Percentiles rank a stretch among this genome's conserved stretches.
Evolutionary conservation across 2,888 invertebrate species (phyloP).

Genomic region (Nomada fabriciana): DNA sequence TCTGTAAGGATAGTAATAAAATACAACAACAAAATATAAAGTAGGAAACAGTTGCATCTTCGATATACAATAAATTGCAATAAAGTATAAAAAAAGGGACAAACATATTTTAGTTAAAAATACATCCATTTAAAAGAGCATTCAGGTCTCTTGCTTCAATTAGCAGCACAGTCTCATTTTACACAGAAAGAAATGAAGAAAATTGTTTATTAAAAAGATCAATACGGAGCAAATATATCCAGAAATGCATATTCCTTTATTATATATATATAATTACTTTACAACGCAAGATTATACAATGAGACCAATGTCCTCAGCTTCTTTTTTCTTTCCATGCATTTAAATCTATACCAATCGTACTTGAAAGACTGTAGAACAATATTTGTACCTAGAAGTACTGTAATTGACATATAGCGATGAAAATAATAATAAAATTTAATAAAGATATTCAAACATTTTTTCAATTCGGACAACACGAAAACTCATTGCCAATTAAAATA

Average conservation of each 20-base stretch:
- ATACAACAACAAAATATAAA: not conserved
- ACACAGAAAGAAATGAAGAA: not conserved
- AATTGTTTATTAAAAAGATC: not conserved
- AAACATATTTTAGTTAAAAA: not conserved
- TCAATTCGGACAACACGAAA: too few relatives aligned
- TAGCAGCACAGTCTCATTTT: not conserved
- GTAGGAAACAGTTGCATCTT: conserved; percentile 27
- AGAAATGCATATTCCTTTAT: not conserved
- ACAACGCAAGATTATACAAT: too few relatives aligned
- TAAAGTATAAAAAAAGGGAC: not conserved
- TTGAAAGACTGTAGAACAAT: not conserved
- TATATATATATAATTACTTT: too few relatives aligned
- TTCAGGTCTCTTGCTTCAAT: not conserved
- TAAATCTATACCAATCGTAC: not conserved
- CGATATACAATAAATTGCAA: conserved; percentile 42
- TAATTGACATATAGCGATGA: too few relatives aligned
- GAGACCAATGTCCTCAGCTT: too few relatives aligned
- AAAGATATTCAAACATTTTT: too few relatives aligned
- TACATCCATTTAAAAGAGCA: not conserved
- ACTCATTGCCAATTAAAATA: too few relatives aligned
- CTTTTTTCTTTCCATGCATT: not conserved
- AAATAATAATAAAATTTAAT: too few relatives aligned
- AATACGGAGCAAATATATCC: not conserved
- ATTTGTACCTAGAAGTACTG: not conserved
- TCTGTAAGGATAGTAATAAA: not conserved